Base-by-base conservation (phyloP, 2,888 invertebrate genomes). In the Andrena marginata region DNA sequence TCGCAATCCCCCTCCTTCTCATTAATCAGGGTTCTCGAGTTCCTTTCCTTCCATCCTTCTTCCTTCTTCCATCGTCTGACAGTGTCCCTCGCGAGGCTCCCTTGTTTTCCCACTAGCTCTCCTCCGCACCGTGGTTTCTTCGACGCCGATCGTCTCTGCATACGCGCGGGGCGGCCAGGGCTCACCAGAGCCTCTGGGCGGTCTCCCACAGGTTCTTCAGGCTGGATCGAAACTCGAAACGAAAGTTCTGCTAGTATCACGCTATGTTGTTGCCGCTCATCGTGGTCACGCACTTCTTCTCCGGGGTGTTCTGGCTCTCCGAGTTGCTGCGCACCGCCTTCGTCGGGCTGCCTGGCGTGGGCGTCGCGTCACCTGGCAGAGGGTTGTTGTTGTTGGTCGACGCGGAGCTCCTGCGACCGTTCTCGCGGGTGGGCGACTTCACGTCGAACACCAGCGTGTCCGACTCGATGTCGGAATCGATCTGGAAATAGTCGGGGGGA, bases 401-500 rank as follows among this genome's bases (percentile, higher is more conserved):
- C 62, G 95, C 95, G 56, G 95, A 95, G 76, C 95, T 93, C 59
- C 94, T 91, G 49, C 94, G 89, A 2, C 93, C 93, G 79, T 93
- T 94, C 63, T 95, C 95, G n/a, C 95, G 92, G 10, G 94, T 94
- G 54, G 95, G 94, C 54, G 95, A 95, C 84, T 95, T 95, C 10
- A 95, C 95, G 89, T 96, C 96, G 90, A 96, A 96, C n/a, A 95
- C 95, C 83, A 95, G 95, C 79, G 95, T 95, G 89, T 96, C 96
- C 89, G 95, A 95, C 87, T 96, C 96, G 81, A 96, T 94, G 92
- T 96, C 96, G 78, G 95, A 95, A 90, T 96, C 96, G 87, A 96
- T 94, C 95, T 96, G 95, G 8, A 75, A 77, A 7, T 31, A 7
- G 10, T n/a, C 13, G 48, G 6, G 29, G 31, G 6, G 2, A 54